Conservation (phyloP, 30 jellyfish, hydroid and myxozoan species). For the Nemopilema nomurai region DNA sequence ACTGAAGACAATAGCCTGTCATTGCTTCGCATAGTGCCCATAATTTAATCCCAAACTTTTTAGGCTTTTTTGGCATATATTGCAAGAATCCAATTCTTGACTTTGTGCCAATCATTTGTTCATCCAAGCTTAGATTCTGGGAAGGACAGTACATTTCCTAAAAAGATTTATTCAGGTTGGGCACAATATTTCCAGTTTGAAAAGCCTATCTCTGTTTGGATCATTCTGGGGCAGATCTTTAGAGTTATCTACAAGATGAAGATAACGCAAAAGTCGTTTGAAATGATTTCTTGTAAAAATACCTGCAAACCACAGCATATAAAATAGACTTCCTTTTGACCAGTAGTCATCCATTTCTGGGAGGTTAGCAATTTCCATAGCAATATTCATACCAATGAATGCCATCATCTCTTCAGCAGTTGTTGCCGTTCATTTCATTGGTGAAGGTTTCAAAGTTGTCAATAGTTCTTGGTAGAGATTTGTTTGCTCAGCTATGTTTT, state of each 20-base stretch:
- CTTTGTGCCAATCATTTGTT: conserved; percentile 53
- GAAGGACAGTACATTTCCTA: conserved; percentile 39
- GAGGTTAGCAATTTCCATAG: conserved; percentile 49
- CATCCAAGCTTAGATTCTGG: conserved; percentile 41
- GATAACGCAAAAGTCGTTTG: conserved; percentile 29
- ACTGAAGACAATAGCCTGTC: conserved; percentile 32
- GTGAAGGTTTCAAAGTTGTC: conserved; percentile 14
- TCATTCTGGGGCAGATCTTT: conserved; percentile 3
- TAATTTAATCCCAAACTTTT: conserved; percentile 40
- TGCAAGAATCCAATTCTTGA: conserved; percentile 44
- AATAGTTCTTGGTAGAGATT: conserved; percentile 14
- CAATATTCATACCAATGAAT: conserved; percentile 48
- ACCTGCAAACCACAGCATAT: conserved; percentile 34
- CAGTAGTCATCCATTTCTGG: conserved; percentile 61
- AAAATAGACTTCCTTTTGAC: conserved; percentile 8
- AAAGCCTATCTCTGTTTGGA: conserved; percentile 22
- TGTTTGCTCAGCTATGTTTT: conserved; percentile 47
- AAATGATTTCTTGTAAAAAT: conserved; percentile 36
- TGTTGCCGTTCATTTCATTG: conserved; percentile 44
- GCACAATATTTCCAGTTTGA: conserved; percentile 27
- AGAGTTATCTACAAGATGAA: conserved; percentile 42
- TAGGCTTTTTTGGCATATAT: conserved; percentile 66
- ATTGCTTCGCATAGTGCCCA: conserved; percentile 58
- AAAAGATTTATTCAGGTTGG: conserved; percentile 10
- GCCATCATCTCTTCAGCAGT: conserved; percentile 45